These are phyloP conservation scores for Hippocampus comes DNA, from an alignment of 2,113 vertebrate species.

Conservation along the genomic window DNA sequence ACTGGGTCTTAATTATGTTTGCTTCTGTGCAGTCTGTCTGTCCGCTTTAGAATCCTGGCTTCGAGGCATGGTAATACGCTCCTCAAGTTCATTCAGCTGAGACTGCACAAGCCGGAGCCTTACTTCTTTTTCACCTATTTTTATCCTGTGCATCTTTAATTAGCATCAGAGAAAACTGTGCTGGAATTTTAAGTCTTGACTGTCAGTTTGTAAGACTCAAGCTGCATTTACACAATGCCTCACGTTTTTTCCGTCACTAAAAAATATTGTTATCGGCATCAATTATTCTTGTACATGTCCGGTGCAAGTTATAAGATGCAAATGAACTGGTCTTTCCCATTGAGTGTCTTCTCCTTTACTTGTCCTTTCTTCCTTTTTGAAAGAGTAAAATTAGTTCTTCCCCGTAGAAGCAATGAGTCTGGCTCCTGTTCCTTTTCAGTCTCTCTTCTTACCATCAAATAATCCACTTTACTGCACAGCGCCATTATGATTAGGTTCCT, in stretches of 20 bases:
- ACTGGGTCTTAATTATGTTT: constrained; percentile 55
- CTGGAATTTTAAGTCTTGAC: constrained; percentile 14
- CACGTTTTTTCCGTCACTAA: constrained; percentile 40
- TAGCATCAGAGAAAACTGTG: constrained; percentile 24
- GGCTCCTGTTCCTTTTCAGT: constrained; percentile 57
- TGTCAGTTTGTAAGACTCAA: neutral
- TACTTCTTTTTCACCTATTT: constrained; percentile 21
- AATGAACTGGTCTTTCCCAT: constrained; percentile 52
- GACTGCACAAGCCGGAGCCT: constrained; percentile 21
- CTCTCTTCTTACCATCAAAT: constrained; percentile 61
- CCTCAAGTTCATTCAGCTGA: constrained; percentile 43
- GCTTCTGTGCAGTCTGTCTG: constrained; percentile 41
- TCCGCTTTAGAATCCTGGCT: constrained; percentile 40
- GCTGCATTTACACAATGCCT: constrained; percentile 16
- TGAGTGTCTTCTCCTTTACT: constrained; percentile 39
- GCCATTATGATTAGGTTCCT: constrained; percentile 61
- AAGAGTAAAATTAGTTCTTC: constrained; percentile 60
- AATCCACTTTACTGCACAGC: constrained; percentile 64
- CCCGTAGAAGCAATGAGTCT: constrained; percentile 51
- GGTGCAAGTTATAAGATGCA: constrained; percentile 40
- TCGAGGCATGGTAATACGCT: constrained; percentile 25
- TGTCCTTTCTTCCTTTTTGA: constrained; percentile 58
- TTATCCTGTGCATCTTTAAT: constrained; percentile 33
- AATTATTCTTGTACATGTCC: constrained; percentile 53
- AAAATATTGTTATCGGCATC: constrained; percentile 48